Conservation (phyloP, 1,140 invertebrate species). For the Batillaria attramentaria region DNA sequence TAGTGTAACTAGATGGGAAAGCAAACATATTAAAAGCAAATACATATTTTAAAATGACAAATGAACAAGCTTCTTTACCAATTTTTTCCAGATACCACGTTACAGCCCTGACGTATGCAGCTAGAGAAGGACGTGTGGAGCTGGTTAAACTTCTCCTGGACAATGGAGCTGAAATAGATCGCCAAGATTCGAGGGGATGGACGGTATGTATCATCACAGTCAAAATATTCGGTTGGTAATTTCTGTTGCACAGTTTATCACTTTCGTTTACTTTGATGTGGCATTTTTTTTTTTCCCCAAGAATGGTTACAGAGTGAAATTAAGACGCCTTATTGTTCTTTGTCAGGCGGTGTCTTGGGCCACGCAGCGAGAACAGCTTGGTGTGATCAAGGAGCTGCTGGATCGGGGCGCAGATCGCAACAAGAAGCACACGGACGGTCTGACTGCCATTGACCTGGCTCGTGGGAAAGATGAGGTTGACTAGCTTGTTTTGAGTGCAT, state of each 20-base stretch:
- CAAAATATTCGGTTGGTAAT: not conserved
- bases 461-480: slow-evolving; percentile 44
- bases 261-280: slow-evolving; percentile 1
- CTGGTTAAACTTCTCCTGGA: slow-evolving; percentile 63
- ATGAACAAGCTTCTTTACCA: too few relatives aligned
- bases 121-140: slow-evolving; percentile 58
- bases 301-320: not conserved
- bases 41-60: too few relatives aligned
- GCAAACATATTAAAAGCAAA: too few relatives aligned
- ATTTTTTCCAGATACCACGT: slow-evolving; percentile 61
- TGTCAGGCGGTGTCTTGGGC: slow-evolving; percentile 69
- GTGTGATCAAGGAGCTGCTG: slow-evolving; percentile 59
- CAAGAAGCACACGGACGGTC: slow-evolving; percentile 64
- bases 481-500: not conserved
- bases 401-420: slow-evolving; percentile 58
- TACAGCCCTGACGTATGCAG: slow-evolving; percentile 69
- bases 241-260: not conserved
- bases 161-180: slow-evolving; percentile 62
- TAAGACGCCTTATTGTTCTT: not conserved
- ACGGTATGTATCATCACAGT: too few relatives aligned
- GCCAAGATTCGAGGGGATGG: slow-evolving; percentile 66
- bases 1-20: too few relatives aligned
- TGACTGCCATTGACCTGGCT: slow-evolving; percentile 69
- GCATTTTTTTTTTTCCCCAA: not conserved
- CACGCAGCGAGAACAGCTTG: slow-evolving; percentile 53